These are phyloP conservation scores for Hydrocynus forskahlii DNA, from an alignment of 2,797 vertebrate genomes.

Conservation along the genomic window DNA sequence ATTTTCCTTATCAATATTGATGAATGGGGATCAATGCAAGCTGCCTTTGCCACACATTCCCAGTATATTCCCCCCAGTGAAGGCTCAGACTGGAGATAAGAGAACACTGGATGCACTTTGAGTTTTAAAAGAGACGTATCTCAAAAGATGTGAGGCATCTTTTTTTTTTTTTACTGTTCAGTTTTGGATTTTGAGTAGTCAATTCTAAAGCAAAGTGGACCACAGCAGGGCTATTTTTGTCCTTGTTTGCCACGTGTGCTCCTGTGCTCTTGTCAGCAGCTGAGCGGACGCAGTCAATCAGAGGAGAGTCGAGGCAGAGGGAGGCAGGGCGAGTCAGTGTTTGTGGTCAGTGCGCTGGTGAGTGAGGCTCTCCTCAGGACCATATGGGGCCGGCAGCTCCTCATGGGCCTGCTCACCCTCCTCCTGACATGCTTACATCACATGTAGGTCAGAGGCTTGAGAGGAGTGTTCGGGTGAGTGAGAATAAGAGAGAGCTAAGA, in stretches of 20 bases:
- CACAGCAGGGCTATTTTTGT: slow-evolving; percentile 68
- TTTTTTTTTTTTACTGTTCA: slow-evolving; percentile 10
- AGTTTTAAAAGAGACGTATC: slow-evolving; percentile 36
- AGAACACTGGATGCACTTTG: background rate
- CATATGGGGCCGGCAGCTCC: slow-evolving; percentile 65
- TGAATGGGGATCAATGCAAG: slow-evolving; percentile 26
- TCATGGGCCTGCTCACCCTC: slow-evolving; percentile 33
- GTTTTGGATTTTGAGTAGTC: slow-evolving; percentile 41
- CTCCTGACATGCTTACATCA: slow-evolving; percentile 38
- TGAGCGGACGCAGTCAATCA: slow-evolving; percentile 67
- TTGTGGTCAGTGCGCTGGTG: slow-evolving; percentile 67
- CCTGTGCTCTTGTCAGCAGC: slow-evolving; percentile 69
- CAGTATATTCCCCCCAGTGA: slow-evolving; percentile 6
- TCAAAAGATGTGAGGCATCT: background rate
- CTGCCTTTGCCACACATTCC: slow-evolving; percentile 2
- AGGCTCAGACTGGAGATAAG: slow-evolving; percentile 25
- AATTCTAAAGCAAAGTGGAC: slow-evolving; percentile 59
- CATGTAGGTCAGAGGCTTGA: slow-evolving; percentile 44
- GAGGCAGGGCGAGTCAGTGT: slow-evolving; percentile 37
- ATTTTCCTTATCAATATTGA: slow-evolving; percentile 38
- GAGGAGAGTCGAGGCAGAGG: slow-evolving; percentile 60
- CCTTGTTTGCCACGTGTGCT: slow-evolving; percentile 59
- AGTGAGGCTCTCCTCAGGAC: slow-evolving; percentile 60
- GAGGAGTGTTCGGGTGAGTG: background rate
- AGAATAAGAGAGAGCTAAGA: background rate